phyloP scores from a whole-genome alignment of 2,113 vertebrate species.

The Aegithalos caudatus region DNA sequence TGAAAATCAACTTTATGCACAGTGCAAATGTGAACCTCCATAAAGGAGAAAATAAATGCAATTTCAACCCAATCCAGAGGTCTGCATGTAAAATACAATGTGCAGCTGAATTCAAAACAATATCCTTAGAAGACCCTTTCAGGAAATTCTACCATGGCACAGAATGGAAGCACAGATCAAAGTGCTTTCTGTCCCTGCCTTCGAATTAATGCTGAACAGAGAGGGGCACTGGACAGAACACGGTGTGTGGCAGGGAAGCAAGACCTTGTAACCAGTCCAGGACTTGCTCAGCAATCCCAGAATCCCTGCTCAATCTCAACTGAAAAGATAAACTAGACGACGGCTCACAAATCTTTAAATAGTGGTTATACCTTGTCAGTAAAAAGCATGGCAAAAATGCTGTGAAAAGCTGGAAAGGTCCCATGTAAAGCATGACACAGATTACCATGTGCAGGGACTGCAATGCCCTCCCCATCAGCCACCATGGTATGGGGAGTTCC shows the following conservation, averaged over 20 bases:
- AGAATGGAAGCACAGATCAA: not conserved
- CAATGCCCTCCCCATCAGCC: not conserved
- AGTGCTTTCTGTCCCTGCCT: not conserved
- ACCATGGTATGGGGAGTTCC: not conserved
- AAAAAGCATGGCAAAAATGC: not conserved
- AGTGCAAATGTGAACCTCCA: not conserved
- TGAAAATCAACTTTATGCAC: not conserved
- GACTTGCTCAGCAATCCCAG: not conserved
- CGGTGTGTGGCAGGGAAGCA: not conserved
- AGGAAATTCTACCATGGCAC: not conserved
- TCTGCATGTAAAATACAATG: not conserved
- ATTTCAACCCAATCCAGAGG: not conserved
- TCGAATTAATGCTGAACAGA: not conserved
- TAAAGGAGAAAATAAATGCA: not conserved
- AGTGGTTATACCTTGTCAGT: not conserved
- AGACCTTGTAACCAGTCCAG: not conserved
- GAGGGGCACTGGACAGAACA: not conserved
- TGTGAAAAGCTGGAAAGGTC: not conserved
- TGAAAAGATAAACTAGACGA: not conserved
- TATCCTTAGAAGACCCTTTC: not conserved
- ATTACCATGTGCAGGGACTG: not conserved
- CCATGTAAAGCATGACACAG: conserved; percentile 20
- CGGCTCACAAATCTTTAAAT: not conserved
- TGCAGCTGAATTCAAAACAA: not conserved
- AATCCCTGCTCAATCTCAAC: not conserved